Percentiles rank a stretch among this genome's conserved stretches.
These are phyloP conservation scores for Fragum whitleyi DNA, from an alignment of 2,888 invertebrate genomes.

Conservation along the genomic window DNA sequence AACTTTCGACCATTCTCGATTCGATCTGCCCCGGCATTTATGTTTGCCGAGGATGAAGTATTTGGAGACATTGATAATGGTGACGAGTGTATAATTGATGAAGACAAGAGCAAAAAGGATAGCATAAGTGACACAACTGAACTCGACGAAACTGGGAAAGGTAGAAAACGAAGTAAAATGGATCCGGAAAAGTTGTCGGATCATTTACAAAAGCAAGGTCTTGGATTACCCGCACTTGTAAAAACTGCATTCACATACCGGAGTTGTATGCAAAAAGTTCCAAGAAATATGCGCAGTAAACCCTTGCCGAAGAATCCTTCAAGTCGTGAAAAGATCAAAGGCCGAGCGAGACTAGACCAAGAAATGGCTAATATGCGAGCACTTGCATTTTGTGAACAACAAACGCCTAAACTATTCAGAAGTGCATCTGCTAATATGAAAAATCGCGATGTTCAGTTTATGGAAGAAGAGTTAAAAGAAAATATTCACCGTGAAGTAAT, in stretches of 20 bases:
- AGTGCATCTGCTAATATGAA: constrained; percentile 74
- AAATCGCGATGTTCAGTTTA: constrained; percentile 73
- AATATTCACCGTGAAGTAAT: constrained; percentile 64
- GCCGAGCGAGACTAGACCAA: constrained; percentile 74
- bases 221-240: constrained; percentile 64
- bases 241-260: constrained; percentile 57
- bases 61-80: constrained; percentile 17
- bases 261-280: constrained; percentile 53
- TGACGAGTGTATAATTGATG: constrained; percentile 7
- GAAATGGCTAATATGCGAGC: constrained; percentile 78
- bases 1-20: constrained; percentile 51
- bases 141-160: constrained; percentile 41
- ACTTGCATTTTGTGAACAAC: constrained; percentile 76
- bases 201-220: constrained; percentile 67
- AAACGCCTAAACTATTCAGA: constrained; percentile 70
- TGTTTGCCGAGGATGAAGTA: constrained; percentile 30
- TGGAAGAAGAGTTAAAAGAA: constrained; percentile 74
- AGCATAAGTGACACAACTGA: constrained; percentile 45
- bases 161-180: constrained; percentile 56
- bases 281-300: constrained; percentile 61
- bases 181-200: constrained; percentile 67
- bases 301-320: constrained; percentile 71
- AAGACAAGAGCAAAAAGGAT: constrained; percentile 1
- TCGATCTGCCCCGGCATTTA: constrained; percentile 59
- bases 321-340: constrained; percentile 75